Evolutionary conservation across 2,113 vertebrate species (phyloP), one percentile per base, ranked within the genome.

Genomic region (Thamnaconus septentrionalis): DNA sequence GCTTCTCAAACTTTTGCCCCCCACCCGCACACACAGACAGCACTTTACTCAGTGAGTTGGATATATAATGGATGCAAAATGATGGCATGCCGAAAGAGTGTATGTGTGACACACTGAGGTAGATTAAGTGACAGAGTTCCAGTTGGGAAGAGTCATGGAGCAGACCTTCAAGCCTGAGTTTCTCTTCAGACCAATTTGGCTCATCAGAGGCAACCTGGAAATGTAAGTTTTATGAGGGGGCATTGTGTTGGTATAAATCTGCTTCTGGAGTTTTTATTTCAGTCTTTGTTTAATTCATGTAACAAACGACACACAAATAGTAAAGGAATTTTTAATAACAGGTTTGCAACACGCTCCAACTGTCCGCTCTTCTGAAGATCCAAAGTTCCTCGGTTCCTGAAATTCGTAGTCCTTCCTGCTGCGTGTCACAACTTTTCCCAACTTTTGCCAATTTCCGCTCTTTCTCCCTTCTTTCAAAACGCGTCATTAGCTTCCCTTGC

Each of bases 1-100:
- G 69, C 84, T 86, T 59, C 64, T 82, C 76, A 61, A 82, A 89
- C 83, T 88, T 86, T 83, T 88, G 84, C 68, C 81, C 76, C 82
- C 73, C 77, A 80, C 77, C 50, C 56, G 78, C 84, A 73, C 78
- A 65, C 72, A 71, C 48, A 39, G 63, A 75, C 61, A 54, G 43
- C 55, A 66, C 56, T 58, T 67, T 71, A 81, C 63, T 79, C 18
- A 31, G 18, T 2, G 18, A 62, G 79, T 73, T 66, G 56, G 66
- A 51, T 53, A 57, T 71, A 52, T 72, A 81, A 79, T 81, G 81
- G 79, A 72, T 80, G 80, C 78, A 76, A 79, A 84, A 78, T 85
- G 67, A 87, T 83, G 78, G 71, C 69, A 73, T 73, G 82, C 69
- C 76, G 79, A 83, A 74, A 73, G 61, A 56, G 77, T 64, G 63